A percentile compares a stretch with the other conserved stretches of the same genome.
These are phyloP conservation scores for Helarctos malayanus DNA, from an alignment of 2,797 vertebrate species.

Conservation along the genomic window DNA sequence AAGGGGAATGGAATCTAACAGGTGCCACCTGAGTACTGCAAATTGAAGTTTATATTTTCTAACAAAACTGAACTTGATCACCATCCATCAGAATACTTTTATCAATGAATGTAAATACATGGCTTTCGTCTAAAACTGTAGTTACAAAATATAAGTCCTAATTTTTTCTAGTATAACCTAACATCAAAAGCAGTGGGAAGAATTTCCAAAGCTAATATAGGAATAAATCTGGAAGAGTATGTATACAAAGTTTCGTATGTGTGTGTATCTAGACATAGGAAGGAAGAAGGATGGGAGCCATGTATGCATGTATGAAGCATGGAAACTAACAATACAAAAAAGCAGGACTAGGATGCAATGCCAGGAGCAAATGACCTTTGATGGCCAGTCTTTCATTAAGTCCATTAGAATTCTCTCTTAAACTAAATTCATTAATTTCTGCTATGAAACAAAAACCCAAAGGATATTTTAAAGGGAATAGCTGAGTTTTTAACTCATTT, in stretches of 20 bases:
- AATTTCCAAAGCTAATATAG: slow-evolving; percentile 9
- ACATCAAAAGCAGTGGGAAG: not conserved
- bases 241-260: not conserved
- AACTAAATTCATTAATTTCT: not conserved
- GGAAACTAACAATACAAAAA: not conserved
- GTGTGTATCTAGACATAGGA: not conserved
- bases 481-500: slow-evolving; percentile 31
- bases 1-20: not conserved
- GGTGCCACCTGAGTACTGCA: not conserved
- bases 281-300: not conserved
- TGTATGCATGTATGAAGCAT: not conserved
- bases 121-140: slow-evolving; percentile 6
- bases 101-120: slow-evolving; percentile 1
- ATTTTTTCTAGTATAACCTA: slow-evolving; percentile 20
- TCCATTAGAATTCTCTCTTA: not conserved
- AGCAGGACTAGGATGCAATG: not conserved
- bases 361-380: not conserved
- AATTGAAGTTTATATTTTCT: slow-evolving; percentile 47
- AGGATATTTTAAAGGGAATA: slow-evolving; percentile 32
- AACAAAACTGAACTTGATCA: slow-evolving; percentile 1
- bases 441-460: slow-evolving; percentile 37
- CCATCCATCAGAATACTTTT: not conserved
- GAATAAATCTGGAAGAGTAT: not conserved
- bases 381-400: not conserved
- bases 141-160: not conserved